A percentile compares a stretch with the other conserved stretches of the same genome.
These are phyloP conservation scores for Erynnis tages DNA, from an alignment of 2,888 invertebrate species.

Conservation along the genomic window DNA sequence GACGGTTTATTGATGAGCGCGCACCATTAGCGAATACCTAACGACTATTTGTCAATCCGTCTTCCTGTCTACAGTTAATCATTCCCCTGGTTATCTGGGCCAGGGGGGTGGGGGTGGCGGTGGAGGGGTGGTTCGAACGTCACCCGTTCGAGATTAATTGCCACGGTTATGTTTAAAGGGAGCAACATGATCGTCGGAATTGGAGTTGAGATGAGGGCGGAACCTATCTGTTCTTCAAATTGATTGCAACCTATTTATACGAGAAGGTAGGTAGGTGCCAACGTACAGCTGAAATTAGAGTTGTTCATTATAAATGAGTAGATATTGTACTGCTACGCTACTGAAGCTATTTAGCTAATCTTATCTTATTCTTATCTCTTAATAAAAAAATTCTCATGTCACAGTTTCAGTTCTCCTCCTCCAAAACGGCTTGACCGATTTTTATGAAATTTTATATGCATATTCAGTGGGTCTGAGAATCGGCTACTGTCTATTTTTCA, in stretches of 20 bases:
- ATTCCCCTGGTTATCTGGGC: slow-evolving; percentile 67
- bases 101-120: slow-evolving; percentile 34
- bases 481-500: too few relatives aligned
- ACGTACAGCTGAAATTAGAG: slow-evolving; percentile 6
- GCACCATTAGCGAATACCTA: slow-evolving; percentile 77
- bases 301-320: background rate
- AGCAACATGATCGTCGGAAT: slow-evolving; percentile 56
- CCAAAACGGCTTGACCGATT: too few relatives aligned
- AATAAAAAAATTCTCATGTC: too few relatives aligned
- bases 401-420: too few relatives aligned
- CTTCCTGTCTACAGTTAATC: slow-evolving; percentile 79
- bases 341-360: too few relatives aligned
- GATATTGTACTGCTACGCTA: too few relatives aligned
- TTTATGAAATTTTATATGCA: too few relatives aligned
- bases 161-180: slow-evolving; percentile 65
- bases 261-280: background rate
- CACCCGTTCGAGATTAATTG: slow-evolving; percentile 77
- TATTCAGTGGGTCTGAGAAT: too few relatives aligned
- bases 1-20: slow-evolving; percentile 72
- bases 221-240: slow-evolving; percentile 23
- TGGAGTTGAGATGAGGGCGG: slow-evolving; percentile 44
- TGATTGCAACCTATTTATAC: slow-evolving; percentile 24
- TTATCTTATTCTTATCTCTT: too few relatives aligned
- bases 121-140: slow-evolving; percentile 49
- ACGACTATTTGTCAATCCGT: slow-evolving; percentile 80